These are phyloP conservation scores for Microtus oregoni DNA, from an alignment of 2,113 vertebrate genomes.

Conservation along the genomic window DNA sequence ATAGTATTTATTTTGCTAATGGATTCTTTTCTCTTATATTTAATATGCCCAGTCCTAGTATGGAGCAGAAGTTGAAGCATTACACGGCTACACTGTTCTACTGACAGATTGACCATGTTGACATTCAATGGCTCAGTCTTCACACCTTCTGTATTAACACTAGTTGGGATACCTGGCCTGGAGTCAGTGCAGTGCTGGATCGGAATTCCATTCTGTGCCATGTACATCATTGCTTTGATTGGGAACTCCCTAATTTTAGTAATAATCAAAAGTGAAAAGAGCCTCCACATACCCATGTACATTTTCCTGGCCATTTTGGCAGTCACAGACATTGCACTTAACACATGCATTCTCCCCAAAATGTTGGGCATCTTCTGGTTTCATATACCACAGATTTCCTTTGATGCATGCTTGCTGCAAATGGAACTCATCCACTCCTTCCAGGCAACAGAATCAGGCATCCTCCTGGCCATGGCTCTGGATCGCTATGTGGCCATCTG, in stretches of 20 bases:
- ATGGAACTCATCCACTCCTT: constrained; percentile 72
- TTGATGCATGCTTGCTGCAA: constrained; percentile 72
- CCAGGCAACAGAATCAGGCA: constrained; percentile 68
- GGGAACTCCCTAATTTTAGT: constrained; percentile 53
- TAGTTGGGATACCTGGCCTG: constrained; percentile 73
- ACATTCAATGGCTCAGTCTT: constrained; percentile 19
- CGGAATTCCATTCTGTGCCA: constrained; percentile 63
- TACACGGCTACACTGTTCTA: background rate
- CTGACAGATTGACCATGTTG: background rate
- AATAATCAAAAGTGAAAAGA: constrained; percentile 49
- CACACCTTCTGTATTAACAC: constrained; percentile 12
- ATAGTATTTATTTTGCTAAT: background rate
- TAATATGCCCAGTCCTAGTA: background rate
- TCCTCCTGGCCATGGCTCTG: constrained; percentile 75
- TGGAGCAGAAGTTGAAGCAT: background rate
- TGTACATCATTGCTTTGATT: constrained; percentile 46
- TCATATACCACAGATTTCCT: constrained; percentile 53
- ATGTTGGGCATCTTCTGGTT: constrained; percentile 76
- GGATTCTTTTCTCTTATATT: background rate
- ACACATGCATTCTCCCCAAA: constrained; percentile 70
- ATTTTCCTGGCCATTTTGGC: constrained; percentile 72
- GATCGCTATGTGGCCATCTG: constrained; percentile 81
- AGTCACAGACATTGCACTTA: constrained; percentile 68
- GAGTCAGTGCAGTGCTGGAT: constrained; percentile 70
- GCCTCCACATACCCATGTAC: constrained; percentile 72